These are phyloP conservation scores for Tauraco erythrolophus DNA, from an alignment of 2,113 vertebrate genomes.

Conservation along the genomic window DNA sequence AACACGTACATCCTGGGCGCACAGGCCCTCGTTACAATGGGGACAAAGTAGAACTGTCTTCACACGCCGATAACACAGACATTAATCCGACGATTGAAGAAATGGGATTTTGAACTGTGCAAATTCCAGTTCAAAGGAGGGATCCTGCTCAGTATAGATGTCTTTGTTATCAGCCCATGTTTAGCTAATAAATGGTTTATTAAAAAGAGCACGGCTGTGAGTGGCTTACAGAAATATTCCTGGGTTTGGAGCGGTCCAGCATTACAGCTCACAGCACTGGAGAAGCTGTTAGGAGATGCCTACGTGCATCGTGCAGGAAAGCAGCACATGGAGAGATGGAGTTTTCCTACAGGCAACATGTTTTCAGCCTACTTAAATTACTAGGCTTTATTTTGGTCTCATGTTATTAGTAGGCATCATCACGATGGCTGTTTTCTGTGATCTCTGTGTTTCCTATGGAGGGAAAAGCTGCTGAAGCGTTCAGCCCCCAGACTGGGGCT, in stretches of 20 bases:
- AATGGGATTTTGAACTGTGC: conserved; percentile 52
- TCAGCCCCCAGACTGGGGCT: neutral
- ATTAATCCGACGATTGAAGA: conserved; percentile 41
- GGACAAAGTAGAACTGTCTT: conserved; percentile 33
- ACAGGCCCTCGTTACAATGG: conserved; percentile 1
- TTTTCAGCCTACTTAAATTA: neutral
- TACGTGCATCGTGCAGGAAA: accelerated
- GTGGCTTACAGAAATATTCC: conserved; percentile 12
- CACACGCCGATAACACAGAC: conserved; percentile 50
- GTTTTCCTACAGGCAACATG: neutral
- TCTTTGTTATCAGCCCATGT: conserved; percentile 43
- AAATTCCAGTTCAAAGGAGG: conserved; percentile 63
- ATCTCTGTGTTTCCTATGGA: neutral
- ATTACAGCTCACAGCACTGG: neutral
- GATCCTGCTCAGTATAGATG: conserved; percentile 8
- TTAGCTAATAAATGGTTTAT: conserved; percentile 66
- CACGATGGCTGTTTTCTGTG: neutral
- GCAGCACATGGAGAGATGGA: neutral
- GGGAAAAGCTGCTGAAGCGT: accelerated
- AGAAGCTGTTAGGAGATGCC: neutral
- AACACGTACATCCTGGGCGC: neutral
- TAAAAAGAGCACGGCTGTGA: conserved; percentile 48
- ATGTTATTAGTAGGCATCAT: neutral
- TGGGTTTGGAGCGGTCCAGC: neutral
- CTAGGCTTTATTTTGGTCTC: neutral